Evolutionary conservation across 2,888 invertebrate species (phyloP).

Genomic region (Sericinus montela): DNA sequence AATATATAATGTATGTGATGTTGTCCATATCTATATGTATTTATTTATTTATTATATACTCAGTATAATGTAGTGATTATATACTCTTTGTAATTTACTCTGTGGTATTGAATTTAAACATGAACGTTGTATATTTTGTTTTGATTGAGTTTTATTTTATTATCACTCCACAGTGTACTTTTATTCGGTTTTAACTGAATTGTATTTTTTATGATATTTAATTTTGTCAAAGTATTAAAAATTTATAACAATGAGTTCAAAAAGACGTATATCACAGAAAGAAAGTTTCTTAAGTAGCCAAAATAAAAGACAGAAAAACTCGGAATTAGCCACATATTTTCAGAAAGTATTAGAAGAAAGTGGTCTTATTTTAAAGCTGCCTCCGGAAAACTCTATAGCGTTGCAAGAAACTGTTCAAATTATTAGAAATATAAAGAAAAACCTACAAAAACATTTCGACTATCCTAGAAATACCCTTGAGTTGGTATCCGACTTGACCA

Average conservation of each 20-base stretch:
- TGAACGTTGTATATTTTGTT: too few species aligned
- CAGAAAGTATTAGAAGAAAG: constrained; percentile 47
- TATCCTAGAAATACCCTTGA: constrained; percentile 78
- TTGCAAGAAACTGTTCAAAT: constrained; percentile 66
- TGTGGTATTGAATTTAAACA: too few species aligned
- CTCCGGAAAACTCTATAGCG: constrained; percentile 51
- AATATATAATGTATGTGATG: too few species aligned
- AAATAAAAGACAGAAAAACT: constrained; percentile 41
- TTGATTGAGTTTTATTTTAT: too few species aligned
- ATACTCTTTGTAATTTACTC: too few species aligned
- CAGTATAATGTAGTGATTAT: too few species aligned
- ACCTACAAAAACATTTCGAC: constrained; percentile 57
- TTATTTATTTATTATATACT: too few species aligned
- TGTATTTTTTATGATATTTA: too few species aligned
- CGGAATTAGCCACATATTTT: constrained; percentile 38
- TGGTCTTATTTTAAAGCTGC: constrained; percentile 48
- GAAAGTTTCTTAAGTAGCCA: constrained; percentile 26
- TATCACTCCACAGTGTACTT: too few species aligned
- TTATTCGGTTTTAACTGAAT: too few species aligned
- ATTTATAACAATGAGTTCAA: constrained; percentile 23
- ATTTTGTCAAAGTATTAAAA: background rate
- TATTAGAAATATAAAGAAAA: constrained; percentile 65
- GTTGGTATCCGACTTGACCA: constrained; percentile 69
- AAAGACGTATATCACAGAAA: constrained; percentile 20
- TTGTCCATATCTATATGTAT: too few species aligned